Percentiles rank a stretch among this genome's conserved stretches.
Evolutionary conservation across 2,113 vertebrate genomes (phyloP).

Genomic region (Xiphophorus maculatus): DNA sequence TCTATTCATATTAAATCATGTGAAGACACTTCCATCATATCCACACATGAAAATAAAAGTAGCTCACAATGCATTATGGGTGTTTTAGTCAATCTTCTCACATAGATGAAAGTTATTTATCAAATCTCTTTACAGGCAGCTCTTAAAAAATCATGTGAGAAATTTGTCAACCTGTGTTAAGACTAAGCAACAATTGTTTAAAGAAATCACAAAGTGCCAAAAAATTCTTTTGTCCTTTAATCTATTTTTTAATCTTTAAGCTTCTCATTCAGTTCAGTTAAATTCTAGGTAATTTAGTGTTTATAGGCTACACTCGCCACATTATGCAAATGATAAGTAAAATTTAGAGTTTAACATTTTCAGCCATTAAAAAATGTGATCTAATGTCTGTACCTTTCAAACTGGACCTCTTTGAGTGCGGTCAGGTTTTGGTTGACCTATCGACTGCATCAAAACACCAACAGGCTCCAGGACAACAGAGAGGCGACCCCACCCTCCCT

Average conservation of each 20-base stretch:
- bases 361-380: background rate
- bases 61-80: no score
- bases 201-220: no score
- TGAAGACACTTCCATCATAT: background rate
- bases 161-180: background rate
- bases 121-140: no score
- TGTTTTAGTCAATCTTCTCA: no score
- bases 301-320: background rate
- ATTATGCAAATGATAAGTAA: background rate
- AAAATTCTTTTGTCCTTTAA: no score
- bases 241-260: background rate
- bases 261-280: background rate
- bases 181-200: background rate
- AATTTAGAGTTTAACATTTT: background rate
- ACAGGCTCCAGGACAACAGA: slow-evolving; percentile 11
- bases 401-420: slow-evolving; percentile 6
- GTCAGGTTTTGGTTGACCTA: background rate
- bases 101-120: background rate
- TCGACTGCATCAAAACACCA: background rate
- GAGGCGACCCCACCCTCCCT: slow-evolving; percentile 32
- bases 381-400: slow-evolving; percentile 40
- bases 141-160: background rate
- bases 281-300: background rate
- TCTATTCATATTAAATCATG: background rate
- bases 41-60: background rate